Percentiles rank a stretch among this genome's conserved stretches.
These are phyloP conservation scores for Drosophila nigromelanica DNA, from an alignment of 1,140 invertebrate species.

Conservation along the genomic window DNA sequence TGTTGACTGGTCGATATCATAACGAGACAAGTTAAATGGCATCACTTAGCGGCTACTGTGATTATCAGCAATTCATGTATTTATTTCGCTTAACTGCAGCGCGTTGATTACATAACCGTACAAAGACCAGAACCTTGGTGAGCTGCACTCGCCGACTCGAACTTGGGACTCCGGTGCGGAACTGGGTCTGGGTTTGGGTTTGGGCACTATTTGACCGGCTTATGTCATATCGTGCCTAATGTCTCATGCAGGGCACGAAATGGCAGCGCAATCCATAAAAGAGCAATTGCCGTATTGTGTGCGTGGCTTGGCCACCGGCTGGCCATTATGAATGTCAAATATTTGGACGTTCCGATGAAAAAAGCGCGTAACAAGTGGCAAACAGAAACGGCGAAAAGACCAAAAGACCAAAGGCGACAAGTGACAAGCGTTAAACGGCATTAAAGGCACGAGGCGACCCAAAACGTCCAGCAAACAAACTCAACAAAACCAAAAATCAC, in stretches of 20 bases:
- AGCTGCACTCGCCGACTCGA: not conserved
- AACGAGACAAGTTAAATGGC: slow-evolving; percentile 29
- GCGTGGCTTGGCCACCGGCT: slow-evolving; percentile 22
- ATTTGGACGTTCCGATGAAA: slow-evolving; percentile 49
- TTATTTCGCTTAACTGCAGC: slow-evolving; percentile 3
- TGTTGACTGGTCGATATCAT: slow-evolving; percentile 36
- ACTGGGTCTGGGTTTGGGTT: not conserved
- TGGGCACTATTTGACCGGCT: not conserved
- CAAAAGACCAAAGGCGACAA: slow-evolving; percentile 26
- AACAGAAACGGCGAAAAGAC: slow-evolving; percentile 17
- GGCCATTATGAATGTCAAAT: slow-evolving; percentile 73
- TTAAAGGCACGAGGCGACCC: slow-evolving; percentile 35
- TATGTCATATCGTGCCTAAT: slow-evolving; percentile 21
- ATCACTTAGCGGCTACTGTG: slow-evolving; percentile 25
- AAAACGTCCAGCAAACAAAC: slow-evolving; percentile 18
- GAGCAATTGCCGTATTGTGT: slow-evolving; percentile 10
- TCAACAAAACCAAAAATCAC: slow-evolving; percentile 7
- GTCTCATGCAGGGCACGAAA: slow-evolving; percentile 41
- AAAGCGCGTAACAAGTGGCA: slow-evolving; percentile 46
- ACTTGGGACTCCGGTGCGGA: not conserved
- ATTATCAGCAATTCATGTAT: slow-evolving; percentile 27
- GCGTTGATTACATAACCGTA: slow-evolving; percentile 7
- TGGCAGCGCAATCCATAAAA: slow-evolving; percentile 24
- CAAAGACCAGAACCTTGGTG: slow-evolving; percentile 17
- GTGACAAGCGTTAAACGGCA: slow-evolving; percentile 39